These are phyloP conservation scores for Syngnathus acus DNA, from an alignment of 2,797 vertebrate genomes.

Conservation along the genomic window DNA sequence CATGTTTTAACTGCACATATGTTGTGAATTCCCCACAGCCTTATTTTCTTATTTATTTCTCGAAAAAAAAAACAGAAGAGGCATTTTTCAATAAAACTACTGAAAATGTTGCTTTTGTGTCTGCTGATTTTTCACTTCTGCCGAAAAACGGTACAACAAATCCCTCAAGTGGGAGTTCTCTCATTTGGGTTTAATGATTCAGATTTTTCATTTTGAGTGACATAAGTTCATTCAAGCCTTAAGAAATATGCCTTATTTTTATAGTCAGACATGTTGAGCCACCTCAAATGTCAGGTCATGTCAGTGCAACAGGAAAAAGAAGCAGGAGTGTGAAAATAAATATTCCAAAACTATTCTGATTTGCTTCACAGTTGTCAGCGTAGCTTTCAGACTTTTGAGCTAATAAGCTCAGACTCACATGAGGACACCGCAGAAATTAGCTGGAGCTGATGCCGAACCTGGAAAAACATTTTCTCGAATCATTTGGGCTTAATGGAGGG, in stretches of 20 bases:
- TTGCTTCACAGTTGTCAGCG: conserved; percentile 9
- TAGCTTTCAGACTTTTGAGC: conserved; percentile 22
- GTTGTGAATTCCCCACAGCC: conserved; percentile 99
- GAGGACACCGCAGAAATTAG: conserved; percentile 17
- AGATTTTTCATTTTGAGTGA: conserved; percentile 12
- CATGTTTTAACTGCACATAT: conserved; percentile 99
- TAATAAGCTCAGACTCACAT: conserved; percentile 20
- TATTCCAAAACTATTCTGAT: conserved; percentile 19
- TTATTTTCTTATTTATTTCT: conserved; percentile 99
- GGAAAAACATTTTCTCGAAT: conserved; percentile 30
- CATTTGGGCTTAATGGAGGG: conserved; percentile 16
- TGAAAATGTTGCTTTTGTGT: conserved; percentile 80
- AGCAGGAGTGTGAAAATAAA: conserved; percentile 25
- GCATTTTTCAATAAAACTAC: conserved; percentile 99
- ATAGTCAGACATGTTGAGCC: conserved; percentile 22
- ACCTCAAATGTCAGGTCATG: conserved; percentile 17
- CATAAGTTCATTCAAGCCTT: conserved; percentile 16
- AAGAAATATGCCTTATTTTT: conserved; percentile 32
- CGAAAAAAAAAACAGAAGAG: conserved; percentile 94
- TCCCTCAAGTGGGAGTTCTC: background rate
- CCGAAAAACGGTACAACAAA: background rate
- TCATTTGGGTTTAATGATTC: background rate
- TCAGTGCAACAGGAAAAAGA: conserved; percentile 15
- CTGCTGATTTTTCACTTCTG: conserved; percentile 17
- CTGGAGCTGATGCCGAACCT: conserved; percentile 13